Evolutionary conservation across 2,888 invertebrate species (phyloP).

Genomic region (Metacarcinus magister): DNA sequence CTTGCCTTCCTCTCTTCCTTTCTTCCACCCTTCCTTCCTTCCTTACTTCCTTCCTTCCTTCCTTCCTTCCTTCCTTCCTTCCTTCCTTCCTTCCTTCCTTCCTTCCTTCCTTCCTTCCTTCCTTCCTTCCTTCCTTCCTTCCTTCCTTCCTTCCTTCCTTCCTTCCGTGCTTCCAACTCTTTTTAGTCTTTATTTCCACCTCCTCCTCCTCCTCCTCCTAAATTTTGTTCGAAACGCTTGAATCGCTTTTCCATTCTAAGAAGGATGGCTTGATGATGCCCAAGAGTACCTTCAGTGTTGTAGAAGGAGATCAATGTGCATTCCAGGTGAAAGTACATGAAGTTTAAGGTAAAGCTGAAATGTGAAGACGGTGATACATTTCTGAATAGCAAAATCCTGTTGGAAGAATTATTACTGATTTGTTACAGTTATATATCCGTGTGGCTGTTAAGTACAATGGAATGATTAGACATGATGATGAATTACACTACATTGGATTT

Average conservation of each 20-base stretch:
- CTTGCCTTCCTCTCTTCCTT: not conserved
- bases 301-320: not conserved
- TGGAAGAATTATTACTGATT: not conserved
- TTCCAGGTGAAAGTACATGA: not conserved
- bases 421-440: not conserved
- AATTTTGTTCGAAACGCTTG: not conserved
- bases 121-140: not conserved
- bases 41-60: not conserved
- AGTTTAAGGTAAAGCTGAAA: not conserved
- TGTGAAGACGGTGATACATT: not conserved
- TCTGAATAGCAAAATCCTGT: not conserved
- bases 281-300: not conserved
- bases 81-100: not conserved
- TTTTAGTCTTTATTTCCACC: not conserved
- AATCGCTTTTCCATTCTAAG: not conserved
- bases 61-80: too few species aligned
- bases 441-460: too few species aligned
- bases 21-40: not conserved
- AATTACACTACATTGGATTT: too few species aligned
- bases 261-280: not conserved
- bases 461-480: too few species aligned
- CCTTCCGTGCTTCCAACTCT: not conserved
- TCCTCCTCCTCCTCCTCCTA: not conserved
- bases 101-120: not conserved
- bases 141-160: not conserved